Conservation (phyloP, 2,113 vertebrate species). For the Lasiurus cinereus region DNA sequence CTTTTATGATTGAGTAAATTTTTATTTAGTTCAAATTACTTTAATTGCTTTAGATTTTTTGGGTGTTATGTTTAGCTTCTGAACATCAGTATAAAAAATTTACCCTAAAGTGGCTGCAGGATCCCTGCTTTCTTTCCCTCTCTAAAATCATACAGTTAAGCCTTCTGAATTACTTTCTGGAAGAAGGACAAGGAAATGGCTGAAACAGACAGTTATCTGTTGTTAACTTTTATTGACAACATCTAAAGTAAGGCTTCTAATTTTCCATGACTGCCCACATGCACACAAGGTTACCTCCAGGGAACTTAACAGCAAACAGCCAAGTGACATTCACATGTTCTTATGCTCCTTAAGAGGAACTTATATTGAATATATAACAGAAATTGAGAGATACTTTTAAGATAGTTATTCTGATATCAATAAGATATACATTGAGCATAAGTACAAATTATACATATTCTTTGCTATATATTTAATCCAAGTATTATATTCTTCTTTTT, state of each 20-base stretch:
- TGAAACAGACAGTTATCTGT: not conserved
- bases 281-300: not conserved
- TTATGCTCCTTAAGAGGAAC: not conserved
- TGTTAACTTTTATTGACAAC: conserved; percentile 35
- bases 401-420: not conserved
- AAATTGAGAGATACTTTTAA: not conserved
- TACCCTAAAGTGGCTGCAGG: not conserved
- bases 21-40: conserved; percentile 44
- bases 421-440: conserved; percentile 12
- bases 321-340: conserved; percentile 36
- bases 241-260: not conserved
- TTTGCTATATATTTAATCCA: conserved; percentile 36
- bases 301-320: not conserved
- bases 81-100: conserved; percentile 29
- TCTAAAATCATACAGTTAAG: not conserved
- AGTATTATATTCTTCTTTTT: not conserved
- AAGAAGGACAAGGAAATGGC: conserved; percentile 3
- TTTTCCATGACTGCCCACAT: not conserved
- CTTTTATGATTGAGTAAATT: conserved; percentile 18
- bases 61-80: not conserved
- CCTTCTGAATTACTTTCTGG: not conserved
- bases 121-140: not conserved
- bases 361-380: not conserved
- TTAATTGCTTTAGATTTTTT: conserved; percentile 37
- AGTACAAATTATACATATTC: conserved; percentile 50